Conservation (phyloP, 2,888 invertebrate species). For the Rhagophthalmus giganteus region DNA sequence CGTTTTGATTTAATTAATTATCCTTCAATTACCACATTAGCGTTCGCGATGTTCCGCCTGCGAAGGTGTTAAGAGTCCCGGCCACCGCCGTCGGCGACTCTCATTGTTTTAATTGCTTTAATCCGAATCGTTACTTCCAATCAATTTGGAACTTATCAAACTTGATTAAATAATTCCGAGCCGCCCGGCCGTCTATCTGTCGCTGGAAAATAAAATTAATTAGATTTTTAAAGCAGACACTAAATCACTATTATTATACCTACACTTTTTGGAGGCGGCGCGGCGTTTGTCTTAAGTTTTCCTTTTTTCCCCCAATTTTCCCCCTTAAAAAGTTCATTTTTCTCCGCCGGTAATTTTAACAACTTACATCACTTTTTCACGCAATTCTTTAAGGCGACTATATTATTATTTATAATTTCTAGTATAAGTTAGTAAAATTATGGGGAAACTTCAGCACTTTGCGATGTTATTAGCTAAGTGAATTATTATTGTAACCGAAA, state of each 20-base stretch:
- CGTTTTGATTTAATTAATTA: slow-evolving; percentile 50
- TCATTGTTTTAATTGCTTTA: slow-evolving; percentile 23
- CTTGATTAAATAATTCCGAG: no score
- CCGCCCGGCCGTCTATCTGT: no score
- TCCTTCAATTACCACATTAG: slow-evolving; percentile 49
- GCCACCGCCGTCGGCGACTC: slow-evolving; percentile 13
- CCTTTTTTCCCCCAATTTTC: slow-evolving; percentile 6
- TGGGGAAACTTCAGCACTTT: slow-evolving; percentile 31
- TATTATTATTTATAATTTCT: slow-evolving; percentile 27
- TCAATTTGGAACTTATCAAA: no score
- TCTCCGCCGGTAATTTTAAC: neutral
- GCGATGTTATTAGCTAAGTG: slow-evolving; percentile 33
- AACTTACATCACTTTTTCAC: slow-evolving; percentile 2
- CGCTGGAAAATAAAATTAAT: no score
- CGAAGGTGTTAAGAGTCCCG: slow-evolving; percentile 31
- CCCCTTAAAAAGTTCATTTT: slow-evolving; percentile 3
- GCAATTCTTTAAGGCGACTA: slow-evolving; percentile 8
- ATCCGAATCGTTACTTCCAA: neutral
- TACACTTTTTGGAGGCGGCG: no score
- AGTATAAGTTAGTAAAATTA: slow-evolving; percentile 25
- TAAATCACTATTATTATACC: no score
- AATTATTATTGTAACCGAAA: slow-evolving; percentile 34
- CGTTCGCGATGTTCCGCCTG: slow-evolving; percentile 39
- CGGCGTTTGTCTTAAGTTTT: no score
- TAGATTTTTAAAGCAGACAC: no score